A percentile compares a stretch with the other conserved stretches of the same genome.
phyloP scores from a whole-genome alignment of 2,113 vertebrate species.

The Scopus umbretta region DNA sequence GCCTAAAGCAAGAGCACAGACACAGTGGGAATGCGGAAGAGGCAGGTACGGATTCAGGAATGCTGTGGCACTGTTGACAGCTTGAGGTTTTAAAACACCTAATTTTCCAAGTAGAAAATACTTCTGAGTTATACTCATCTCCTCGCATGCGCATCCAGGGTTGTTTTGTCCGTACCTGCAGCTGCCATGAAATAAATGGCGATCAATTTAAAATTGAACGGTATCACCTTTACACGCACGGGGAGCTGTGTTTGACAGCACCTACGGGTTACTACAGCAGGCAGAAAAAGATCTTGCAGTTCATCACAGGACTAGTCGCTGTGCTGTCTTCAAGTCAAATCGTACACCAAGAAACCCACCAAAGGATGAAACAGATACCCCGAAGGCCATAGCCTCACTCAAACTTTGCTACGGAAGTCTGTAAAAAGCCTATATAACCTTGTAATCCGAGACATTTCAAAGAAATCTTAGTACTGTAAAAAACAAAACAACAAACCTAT shows the following conservation, averaged over 20 bases:
- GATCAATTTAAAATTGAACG: not conserved
- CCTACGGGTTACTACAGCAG: not conserved
- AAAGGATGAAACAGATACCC: not conserved
- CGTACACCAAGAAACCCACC: not conserved
- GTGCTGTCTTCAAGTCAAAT: not conserved
- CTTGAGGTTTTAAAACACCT: not conserved
- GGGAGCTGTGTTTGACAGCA: not conserved
- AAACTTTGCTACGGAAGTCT: not conserved
- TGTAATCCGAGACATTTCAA: not conserved
- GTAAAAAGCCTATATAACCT: not conserved
- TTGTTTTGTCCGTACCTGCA: not conserved
- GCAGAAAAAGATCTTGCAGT: not conserved
- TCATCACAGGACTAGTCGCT: not conserved
- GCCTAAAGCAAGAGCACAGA: not conserved
- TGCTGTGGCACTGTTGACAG: not conserved
- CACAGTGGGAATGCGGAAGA: not conserved
- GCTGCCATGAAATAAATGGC: not conserved
- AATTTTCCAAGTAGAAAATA: not conserved
- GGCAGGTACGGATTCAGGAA: not conserved
- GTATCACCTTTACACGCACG: rapidly evolving
- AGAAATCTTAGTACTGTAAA: not conserved
- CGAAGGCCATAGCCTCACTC: not conserved
- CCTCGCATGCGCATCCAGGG: rapidly evolving
- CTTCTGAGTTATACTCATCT: not conserved
- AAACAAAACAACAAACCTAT: not conserved